Percentiles rank a stretch among this genome's conserved stretches.
Evolutionary conservation across 2,113 vertebrate species (phyloP).

Genomic region (Sorex araneus): DNA sequence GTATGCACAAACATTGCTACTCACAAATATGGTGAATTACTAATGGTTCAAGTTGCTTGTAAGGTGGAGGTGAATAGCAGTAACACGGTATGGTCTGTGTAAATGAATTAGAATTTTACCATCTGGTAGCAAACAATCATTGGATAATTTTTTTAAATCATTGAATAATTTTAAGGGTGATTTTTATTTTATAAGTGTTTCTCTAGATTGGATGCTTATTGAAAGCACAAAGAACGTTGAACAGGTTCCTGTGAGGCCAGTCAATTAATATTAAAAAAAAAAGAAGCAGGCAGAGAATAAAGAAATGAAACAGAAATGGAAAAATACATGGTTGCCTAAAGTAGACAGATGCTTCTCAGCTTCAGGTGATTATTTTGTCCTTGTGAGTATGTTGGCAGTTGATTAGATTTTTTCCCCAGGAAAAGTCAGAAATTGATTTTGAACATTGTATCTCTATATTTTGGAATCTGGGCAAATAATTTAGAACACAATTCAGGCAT

Average conservation of each 20-base stretch:
- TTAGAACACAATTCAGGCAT: background rate
- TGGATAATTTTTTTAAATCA: constrained; percentile 17
- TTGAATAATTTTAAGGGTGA: constrained; percentile 6
- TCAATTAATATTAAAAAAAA: background rate
- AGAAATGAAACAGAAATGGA: constrained; percentile 38
- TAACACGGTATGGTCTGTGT: background rate
- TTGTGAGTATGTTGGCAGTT: background rate
- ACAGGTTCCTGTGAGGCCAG: background rate
- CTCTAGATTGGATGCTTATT: background rate
- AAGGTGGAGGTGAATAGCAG: background rate
- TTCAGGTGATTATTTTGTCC: constrained; percentile 33
- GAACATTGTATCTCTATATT: background rate
- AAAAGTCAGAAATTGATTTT: constrained; percentile 54
- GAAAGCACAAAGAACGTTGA: constrained; percentile 22
- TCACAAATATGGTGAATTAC: background rate
- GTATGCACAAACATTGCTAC: background rate
- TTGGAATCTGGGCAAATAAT: constrained; percentile 14
- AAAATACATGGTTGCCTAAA: background rate
- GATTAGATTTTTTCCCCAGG: background rate
- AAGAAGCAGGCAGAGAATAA: background rate
- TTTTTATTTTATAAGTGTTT: constrained; percentile 34
- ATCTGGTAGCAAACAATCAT: background rate
- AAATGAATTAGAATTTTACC: constrained; percentile 10
- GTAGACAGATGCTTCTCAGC: background rate
- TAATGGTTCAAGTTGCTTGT: background rate